Evolutionary conservation across 2,797 vertebrate species (phyloP).

Genomic region (Labroides dimidiatus): DNA sequence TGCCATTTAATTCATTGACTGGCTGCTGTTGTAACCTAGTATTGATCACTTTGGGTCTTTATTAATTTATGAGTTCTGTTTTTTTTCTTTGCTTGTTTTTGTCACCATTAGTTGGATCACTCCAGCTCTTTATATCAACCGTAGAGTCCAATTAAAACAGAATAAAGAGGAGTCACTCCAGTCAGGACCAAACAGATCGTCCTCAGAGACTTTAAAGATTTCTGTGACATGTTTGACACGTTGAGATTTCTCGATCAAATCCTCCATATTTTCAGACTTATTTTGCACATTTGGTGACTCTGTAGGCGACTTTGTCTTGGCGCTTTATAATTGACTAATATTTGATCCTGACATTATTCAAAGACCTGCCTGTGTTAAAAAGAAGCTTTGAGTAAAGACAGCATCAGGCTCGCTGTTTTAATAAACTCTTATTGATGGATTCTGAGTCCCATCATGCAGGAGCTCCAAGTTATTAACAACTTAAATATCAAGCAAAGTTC

Average conservation of each 20-base stretch:
- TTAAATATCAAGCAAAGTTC: neutral
- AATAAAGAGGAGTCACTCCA: no score
- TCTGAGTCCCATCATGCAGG: neutral
- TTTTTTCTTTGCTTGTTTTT: no score
- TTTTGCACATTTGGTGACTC: no score
- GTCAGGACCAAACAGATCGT: no score
- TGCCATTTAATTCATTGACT: slow-evolving; percentile 53
- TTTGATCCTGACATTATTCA: neutral
- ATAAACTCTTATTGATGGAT: neutral
- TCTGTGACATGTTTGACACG: no score
- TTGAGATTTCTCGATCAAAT: no score
- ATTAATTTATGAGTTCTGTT: slow-evolving; percentile 6
- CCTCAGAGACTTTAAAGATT: no score
- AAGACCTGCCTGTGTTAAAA: neutral
- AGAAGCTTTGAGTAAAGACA: neutral
- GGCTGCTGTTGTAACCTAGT: slow-evolving; percentile 1
- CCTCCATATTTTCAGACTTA: no score
- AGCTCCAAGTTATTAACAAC: neutral
- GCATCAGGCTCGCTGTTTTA: neutral
- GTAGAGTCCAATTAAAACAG: no score
- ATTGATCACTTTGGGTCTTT: slow-evolving; percentile 19
- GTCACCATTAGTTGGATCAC: neutral
- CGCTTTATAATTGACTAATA: no score
- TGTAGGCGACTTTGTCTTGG: no score
- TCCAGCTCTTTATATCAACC: no score